Evolutionary conservation across 2,797 vertebrate species (phyloP), one percentile per base, ranked within the genome.

Genomic region (Ceyx erithaca): DNA sequence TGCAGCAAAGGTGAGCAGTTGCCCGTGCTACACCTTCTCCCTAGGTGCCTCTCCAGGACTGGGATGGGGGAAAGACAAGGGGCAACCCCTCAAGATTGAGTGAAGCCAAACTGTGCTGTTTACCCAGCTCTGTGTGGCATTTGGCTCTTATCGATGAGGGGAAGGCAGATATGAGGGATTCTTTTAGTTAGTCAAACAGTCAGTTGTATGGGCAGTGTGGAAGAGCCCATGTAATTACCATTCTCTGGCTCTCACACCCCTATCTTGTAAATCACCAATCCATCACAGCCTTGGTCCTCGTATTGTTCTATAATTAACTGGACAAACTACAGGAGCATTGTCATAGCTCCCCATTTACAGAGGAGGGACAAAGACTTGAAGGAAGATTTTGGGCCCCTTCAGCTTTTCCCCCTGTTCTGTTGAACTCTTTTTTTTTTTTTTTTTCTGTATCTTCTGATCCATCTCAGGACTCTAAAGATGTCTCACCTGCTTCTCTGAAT

Each of bases 291-390:
- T 93, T 95, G 76, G 80, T 93, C 97, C 97, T 97, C 4, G 85
- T 97, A 98, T 98, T 98, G 98, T 98, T 97, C 98, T 96, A 85
- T 96, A 97, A 98, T 97, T 97, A 97, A 98, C 97, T 97, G 97
- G 93, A 96, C 97, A 98, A 98, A 98, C 98, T 89, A 98, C 98
- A 98, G 97, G 95, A 97, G 95, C 89, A 96, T 96, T 98, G 98
- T 98, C 96, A 78, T 90, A 93, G 95, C 96, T 97, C 96, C 97
- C 76, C 71, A 96, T 85, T 94, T 90, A 35, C 79, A 71, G 76
- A 75, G 61, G 46, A 87, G 62, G 33, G 57, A 95, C 94, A 96
- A 96, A 95, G 85, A 58, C 66, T 17, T n/a, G 58, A 90, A 93
- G 89, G 92, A 94, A 92, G 71, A 67, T 68, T 87, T 75, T 64